Base-by-base conservation (phyloP, 2,113 vertebrate species). In the Sceloporus undulatus region DNA sequence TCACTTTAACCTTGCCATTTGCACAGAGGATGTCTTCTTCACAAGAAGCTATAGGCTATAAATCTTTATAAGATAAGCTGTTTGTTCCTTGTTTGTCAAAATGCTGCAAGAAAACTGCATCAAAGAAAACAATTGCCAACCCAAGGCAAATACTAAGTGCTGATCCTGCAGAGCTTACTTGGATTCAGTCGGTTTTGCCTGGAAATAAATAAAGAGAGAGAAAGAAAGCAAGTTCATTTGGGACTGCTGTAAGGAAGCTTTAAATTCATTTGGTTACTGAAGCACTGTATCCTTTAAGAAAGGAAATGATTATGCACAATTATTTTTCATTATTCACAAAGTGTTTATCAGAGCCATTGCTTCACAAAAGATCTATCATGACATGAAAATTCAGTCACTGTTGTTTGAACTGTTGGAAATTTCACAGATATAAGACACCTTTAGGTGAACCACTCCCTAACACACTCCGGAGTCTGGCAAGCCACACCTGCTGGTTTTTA, bases 1-100 rank as follows among this genome's bases (percentile, higher is more conserved):
- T 96, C 94, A 94, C 93, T 96, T 97, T 96, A 96, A 96, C 96
- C 96, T 97, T 97, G 97, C 92, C 95, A 94, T 96, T 96, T 96
- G 92, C 96, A 95, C 95, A 95, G 94, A 87, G 95, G 95, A 96
- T 95, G 94, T 96, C 96, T 97, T 96, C 95, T 92, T 95, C 94
- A 94, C 89, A 93, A 95, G 94, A 95, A 95, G 94, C 93, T 94
- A 93, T 86, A 29, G 89, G 91, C 96, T 90, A 96, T 97, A 97
- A 97, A 97, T 97, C 96, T 95, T 95, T 94, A 94, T 92, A 92
- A 97, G 95, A 96, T 96, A 97, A 97, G 95, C 94, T 93, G 93
- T 91, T 97, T 94, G 93, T 96, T 96, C 95, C 91, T 95, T 96
- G 93, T 96, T 96, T 97, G 95, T 96, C 95, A 96, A 91, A 96